phyloP scores from a whole-genome alignment of 2,797 vertebrate genomes.

The Manis javanica region DNA sequence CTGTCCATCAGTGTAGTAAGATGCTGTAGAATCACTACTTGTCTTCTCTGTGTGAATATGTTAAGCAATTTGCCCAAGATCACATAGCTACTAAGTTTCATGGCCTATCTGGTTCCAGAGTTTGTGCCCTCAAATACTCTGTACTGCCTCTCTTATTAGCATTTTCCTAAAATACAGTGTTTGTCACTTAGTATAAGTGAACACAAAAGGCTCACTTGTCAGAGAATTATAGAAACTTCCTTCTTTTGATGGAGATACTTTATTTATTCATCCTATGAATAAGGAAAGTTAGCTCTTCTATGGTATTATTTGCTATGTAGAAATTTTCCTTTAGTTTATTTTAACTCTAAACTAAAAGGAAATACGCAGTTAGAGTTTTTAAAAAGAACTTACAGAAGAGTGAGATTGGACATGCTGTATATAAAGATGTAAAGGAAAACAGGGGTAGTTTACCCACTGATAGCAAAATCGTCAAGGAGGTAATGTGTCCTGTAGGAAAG shows the following conservation, averaged over 20 bases:
- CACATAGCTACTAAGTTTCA: background rate
- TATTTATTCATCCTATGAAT: background rate
- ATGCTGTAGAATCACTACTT: no score
- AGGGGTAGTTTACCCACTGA: background rate
- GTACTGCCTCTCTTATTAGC: background rate
- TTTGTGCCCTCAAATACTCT: background rate
- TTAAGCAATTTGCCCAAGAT: conserved; percentile 14
- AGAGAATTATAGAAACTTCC: background rate
- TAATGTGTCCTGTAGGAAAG: background rate
- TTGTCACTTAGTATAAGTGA: background rate
- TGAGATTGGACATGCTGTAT: background rate
- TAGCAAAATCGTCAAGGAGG: background rate
- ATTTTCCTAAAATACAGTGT: background rate
- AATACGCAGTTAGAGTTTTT: background rate
- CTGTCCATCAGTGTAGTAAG: no score
- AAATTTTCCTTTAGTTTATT: conserved; percentile 37
- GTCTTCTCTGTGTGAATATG: background rate
- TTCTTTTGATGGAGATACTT: background rate
- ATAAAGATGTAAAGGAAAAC: conserved; percentile 27
- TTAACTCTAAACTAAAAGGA: conserved; percentile 15
- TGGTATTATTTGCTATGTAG: background rate
- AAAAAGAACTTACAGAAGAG: background rate
- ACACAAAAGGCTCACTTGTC: background rate
- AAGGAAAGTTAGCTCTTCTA: background rate
- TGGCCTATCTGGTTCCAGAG: background rate